Base-by-base conservation (phyloP, 2,797 vertebrate genomes). In the Chiroxiphia lanceolata region DNA sequence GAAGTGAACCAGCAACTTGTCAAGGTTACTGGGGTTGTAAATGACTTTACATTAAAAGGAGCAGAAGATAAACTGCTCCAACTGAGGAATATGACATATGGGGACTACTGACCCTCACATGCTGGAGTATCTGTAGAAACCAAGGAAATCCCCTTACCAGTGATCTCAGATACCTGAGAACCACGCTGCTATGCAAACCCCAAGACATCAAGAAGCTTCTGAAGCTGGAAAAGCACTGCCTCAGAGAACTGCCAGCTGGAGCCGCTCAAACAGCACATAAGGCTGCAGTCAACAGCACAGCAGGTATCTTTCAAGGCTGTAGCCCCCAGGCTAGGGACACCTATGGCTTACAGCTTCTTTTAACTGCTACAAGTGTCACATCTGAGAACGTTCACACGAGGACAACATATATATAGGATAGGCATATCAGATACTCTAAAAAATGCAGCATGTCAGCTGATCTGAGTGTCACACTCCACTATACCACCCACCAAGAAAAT, bases 401-500 rank as follows among this genome's bases (percentile, higher is more conserved):
- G 6, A 15, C 9, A 42, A 47, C 19, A 67, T 0, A 27, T 4
- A 70, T 11, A 4, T 3, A 68, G 48, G 17, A 60, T 0, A 82
- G 6, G n/a, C n/a, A 63, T 22, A 45, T 38, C 78, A 79, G 21
- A 89, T 20, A 78, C 22, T 16, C 70, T 74, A 48, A 90, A 90
- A 74, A 87, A 84, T 45, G 33, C 33, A 67, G 48, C 60, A 31
- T 1, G 0, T 68, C 68, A 81, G 50, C 50, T 54, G 71, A 77
- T 44, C 54, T 7, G 3, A 63, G 19, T 45, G 67, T 70, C 60
- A 33, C 27, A 64, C 38, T 68, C 31, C 50, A 50, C 29, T 53
- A 36, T 26, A 92, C 57, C 75, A 83, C 75, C 78, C 81, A 95
- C 65, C n/a, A 71, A 69, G 71, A 34, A 87, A 80, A 90, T 5